A percentile compares a stretch with the other conserved stretches of the same genome.
Evolutionary conservation across 2,113 vertebrate genomes (phyloP).

Genomic region (Aegypius monachus): DNA sequence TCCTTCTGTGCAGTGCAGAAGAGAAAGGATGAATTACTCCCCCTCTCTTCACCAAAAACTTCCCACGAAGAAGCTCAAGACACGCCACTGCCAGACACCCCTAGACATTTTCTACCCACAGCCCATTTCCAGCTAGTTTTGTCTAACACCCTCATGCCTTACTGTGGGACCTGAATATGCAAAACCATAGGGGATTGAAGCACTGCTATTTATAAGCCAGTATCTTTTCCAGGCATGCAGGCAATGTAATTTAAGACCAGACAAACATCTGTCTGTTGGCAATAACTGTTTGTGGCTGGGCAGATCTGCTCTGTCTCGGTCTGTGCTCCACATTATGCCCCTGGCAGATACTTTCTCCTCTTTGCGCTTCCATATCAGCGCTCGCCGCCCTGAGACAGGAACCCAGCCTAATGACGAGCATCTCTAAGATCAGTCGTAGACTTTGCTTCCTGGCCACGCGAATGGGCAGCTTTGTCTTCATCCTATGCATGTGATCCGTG

Average conservation of each 20-base stretch:
- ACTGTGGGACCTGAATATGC: neutral
- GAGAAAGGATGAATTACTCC: neutral
- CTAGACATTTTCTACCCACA: neutral
- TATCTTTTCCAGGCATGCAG: neutral
- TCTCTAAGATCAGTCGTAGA: neutral
- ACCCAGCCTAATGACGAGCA: neutral
- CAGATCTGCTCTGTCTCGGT: neutral
- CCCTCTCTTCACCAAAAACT: neutral
- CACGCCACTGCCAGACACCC: neutral
- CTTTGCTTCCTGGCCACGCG: neutral
- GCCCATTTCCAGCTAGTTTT: neutral
- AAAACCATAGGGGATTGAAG: neutral
- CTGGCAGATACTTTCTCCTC: neutral
- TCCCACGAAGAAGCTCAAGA: neutral
- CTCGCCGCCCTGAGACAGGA: neutral
- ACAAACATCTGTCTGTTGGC: neutral
- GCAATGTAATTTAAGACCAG: constrained; percentile 13
- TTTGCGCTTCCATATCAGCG: fast-evolving
- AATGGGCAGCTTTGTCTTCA: neutral
- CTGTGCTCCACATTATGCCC: neutral
- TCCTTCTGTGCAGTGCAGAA: neutral
- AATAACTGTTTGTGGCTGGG: neutral
- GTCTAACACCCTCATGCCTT: neutral
- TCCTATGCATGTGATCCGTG: neutral
- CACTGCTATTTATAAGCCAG: neutral